Percentiles rank a stretch among this genome's conserved stretches.
Evolutionary conservation across 2,888 invertebrate genomes (phyloP).

Genomic region (Eretmocerus hayati): DNA sequence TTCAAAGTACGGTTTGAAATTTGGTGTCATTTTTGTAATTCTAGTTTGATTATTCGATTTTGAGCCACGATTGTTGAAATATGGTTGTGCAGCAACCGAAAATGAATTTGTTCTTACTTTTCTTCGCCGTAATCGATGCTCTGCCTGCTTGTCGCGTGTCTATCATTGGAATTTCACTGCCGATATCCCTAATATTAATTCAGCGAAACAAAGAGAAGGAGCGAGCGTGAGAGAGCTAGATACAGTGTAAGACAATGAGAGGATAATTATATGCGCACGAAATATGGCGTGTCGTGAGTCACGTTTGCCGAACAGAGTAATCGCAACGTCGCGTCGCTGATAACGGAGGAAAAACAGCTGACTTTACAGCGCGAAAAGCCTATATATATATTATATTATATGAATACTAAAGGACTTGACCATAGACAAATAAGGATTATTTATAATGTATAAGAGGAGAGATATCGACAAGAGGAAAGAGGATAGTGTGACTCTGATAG

Average conservation of each 20-base stretch:
- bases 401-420: slow-evolving; percentile 36
- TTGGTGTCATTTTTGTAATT: too few species aligned
- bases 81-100: slow-evolving; percentile 1
- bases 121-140: too few species aligned
- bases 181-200: slow-evolving; percentile 41
- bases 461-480: slow-evolving; percentile 14
- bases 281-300: slow-evolving; percentile 7
- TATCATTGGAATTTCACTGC: slow-evolving; percentile 48
- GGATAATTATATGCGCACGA: slow-evolving; percentile 18
- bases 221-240: too few species aligned
- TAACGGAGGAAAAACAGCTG: slow-evolving; percentile 7
- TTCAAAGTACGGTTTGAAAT: too few species aligned
- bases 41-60: neutral
- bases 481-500: too few species aligned
- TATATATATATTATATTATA: too few species aligned
- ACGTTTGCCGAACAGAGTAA: slow-evolving; percentile 1
- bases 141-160: slow-evolving; percentile 43
- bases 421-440: slow-evolving; percentile 25
- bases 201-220: slow-evolving; percentile 13
- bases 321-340: neutral
- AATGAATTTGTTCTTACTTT: slow-evolving; percentile 37
- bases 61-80: neutral
- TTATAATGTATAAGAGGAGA: slow-evolving; percentile 23
- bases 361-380: slow-evolving; percentile 36
- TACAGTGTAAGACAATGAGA: slow-evolving; percentile 18